Percentiles rank a stretch among this genome's conserved stretches.
These are phyloP conservation scores for Phenganax stokvisi DNA, from an alignment of 92 coral and sea anemone genomes.

Conservation along the genomic window DNA sequence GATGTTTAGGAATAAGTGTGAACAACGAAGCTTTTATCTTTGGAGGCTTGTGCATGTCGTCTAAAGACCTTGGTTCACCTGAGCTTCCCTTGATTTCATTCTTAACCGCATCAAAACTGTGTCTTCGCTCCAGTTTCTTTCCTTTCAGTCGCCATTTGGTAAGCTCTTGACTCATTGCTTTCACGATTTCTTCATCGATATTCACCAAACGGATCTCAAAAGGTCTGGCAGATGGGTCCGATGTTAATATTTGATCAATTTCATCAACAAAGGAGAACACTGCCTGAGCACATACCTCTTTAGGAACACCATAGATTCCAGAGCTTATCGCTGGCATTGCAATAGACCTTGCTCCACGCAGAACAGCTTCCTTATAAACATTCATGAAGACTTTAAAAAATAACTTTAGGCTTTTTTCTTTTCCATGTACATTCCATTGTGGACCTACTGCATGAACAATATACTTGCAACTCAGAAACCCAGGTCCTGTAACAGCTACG, in stretches of 20 bases:
- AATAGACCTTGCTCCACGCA: conserved; percentile 43
- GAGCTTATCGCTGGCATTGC: conserved; percentile 90
- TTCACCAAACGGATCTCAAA: conserved; percentile 33
- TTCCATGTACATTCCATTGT: conserved; percentile 32
- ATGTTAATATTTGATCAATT: neutral
- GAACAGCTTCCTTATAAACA: conserved; percentile 35
- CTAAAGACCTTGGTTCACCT: neutral
- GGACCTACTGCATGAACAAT: conserved; percentile 76
- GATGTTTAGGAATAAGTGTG: neutral
- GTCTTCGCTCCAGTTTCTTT: conserved; percentile 19
- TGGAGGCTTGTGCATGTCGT: conserved; percentile 25
- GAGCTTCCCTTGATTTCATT: neutral
- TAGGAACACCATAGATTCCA: conserved; percentile 93
- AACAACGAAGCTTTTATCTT: conserved; percentile 7
- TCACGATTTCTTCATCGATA: conserved; percentile 17
- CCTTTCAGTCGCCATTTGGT: conserved; percentile 31
- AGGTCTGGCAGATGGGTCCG: neutral
- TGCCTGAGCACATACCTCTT: conserved; percentile 66
- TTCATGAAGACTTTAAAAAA: conserved; percentile 43
- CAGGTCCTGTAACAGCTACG: conserved; percentile 59
- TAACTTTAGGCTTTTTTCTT: conserved; percentile 6
- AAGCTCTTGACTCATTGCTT: conserved; percentile 10
- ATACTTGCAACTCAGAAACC: conserved; percentile 54
- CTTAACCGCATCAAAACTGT: neutral
- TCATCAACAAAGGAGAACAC: conserved; percentile 53